phyloP scores from a whole-genome alignment of 2,888 invertebrate genomes.

The Atrina japonica region DNA sequence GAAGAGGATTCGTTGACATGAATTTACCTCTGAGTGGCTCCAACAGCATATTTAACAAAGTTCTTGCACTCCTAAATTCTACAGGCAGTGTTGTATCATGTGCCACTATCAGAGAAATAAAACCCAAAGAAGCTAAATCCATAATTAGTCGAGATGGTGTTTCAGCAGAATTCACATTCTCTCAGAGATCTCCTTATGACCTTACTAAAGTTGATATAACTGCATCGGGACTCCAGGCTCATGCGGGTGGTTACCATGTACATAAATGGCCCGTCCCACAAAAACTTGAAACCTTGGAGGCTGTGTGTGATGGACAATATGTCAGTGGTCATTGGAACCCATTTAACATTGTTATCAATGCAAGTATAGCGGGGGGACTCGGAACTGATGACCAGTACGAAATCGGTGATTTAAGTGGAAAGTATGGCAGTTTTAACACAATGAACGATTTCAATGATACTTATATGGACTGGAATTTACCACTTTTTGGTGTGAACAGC shows the following conservation, averaged over 20 bases:
- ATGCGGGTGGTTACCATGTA: slow-evolving; percentile 80
- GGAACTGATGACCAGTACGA: slow-evolving; percentile 95
- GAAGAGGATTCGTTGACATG: slow-evolving; percentile 53
- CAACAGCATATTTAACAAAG: slow-evolving; percentile 55
- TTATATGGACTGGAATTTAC: slow-evolving; percentile 91
- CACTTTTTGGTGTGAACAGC: slow-evolving; percentile 89
- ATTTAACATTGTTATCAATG: slow-evolving; percentile 80
- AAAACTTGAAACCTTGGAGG: slow-evolving; percentile 57
- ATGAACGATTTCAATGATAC: slow-evolving; percentile 81
- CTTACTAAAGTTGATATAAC: slow-evolving; percentile 83
- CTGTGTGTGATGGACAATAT: slow-evolving; percentile 83
- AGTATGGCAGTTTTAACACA: slow-evolving; percentile 89
- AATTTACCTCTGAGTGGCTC: slow-evolving; percentile 57
- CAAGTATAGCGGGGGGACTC: slow-evolving; percentile 81
- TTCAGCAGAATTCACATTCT: slow-evolving; percentile 88
- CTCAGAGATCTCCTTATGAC: slow-evolving; percentile 91
- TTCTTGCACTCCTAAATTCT: slow-evolving; percentile 46
- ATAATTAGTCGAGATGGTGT: slow-evolving; percentile 85
- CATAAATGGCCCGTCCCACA: slow-evolving; percentile 81
- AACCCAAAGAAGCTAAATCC: slow-evolving; percentile 64
- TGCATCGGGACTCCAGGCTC: slow-evolving; percentile 75
- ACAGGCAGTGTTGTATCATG: slow-evolving; percentile 81
- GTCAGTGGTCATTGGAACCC: slow-evolving; percentile 90
- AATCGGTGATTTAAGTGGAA: slow-evolving; percentile 93
- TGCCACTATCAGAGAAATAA: slow-evolving; percentile 85